Evolutionary conservation across 2,113 vertebrate species (phyloP).

Genomic region (Petromus typicus): DNA sequence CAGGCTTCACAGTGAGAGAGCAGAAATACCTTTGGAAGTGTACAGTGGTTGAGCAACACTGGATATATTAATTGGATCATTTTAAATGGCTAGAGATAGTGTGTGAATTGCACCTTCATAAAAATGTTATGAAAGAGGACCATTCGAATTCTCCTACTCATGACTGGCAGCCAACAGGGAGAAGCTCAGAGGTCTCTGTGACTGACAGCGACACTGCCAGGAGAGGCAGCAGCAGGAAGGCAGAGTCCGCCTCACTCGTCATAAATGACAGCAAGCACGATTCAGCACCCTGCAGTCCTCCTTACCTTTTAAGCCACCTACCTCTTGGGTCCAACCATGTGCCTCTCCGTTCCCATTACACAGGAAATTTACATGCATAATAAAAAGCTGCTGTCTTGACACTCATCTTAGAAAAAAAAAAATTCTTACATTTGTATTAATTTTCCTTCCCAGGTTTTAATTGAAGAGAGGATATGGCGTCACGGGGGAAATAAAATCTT

Average conservation of each 20-base stretch:
- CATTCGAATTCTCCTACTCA: background rate
- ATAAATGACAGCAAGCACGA: background rate
- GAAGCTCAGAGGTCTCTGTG: no score
- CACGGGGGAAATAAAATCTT: constrained; percentile 83
- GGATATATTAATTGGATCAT: background rate
- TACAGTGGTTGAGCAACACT: no score
- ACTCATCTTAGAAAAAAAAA: constrained; percentile 71
- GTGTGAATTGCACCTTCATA: background rate
- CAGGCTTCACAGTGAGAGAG: background rate
- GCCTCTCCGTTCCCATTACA: constrained; percentile 65
- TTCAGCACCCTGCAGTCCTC: background rate
- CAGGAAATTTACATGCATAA: constrained; percentile 75
- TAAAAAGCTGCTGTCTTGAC: constrained; percentile 75
- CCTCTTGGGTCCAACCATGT: background rate
- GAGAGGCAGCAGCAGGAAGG: background rate
- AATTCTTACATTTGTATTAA: constrained; percentile 80
- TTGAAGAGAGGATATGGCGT: constrained; percentile 79
- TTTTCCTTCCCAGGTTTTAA: constrained; percentile 85
- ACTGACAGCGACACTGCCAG: rapidly evolving
- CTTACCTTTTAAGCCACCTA: background rate
- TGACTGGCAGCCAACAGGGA: background rate
- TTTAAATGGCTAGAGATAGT: background rate
- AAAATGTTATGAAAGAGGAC: background rate
- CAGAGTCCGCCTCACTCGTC: background rate
- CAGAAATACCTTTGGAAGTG: background rate